Conservation (phyloP, 2,888 invertebrate genomes). For the Nephrotoma appendiculata region DNA sequence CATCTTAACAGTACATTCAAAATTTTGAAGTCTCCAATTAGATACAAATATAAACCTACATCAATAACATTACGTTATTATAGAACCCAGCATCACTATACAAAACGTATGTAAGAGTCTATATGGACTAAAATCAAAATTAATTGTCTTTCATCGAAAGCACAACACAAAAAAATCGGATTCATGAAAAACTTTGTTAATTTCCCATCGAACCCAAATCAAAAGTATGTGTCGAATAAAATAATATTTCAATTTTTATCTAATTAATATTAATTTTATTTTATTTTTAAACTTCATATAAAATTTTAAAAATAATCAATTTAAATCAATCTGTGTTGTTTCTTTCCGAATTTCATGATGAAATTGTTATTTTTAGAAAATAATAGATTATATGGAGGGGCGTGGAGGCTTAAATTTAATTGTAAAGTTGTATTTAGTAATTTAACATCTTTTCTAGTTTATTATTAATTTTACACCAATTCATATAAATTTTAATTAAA, state of each 20-base stretch:
- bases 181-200: background rate
- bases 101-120: background rate
- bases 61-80: background rate
- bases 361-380: background rate
- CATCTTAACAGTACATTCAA: too few species aligned
- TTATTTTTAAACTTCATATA: background rate
- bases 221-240: background rate
- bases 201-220: background rate
- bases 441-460: too few species aligned
- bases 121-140: background rate
- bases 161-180: background rate
- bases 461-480: too few species aligned
- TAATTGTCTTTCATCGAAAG: background rate
- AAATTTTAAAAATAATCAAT: background rate
- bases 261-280: background rate
- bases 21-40: too few species aligned
- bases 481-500: too few species aligned
- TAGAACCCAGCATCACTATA: background rate
- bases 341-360: background rate
- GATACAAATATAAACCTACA: background rate
- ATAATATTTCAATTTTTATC: background rate
- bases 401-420: background rate
- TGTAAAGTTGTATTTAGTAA: background rate
- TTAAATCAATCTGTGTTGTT: background rate
- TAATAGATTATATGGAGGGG: too few species aligned